Percentiles rank a stretch among this genome's conserved stretches.
These are phyloP conservation scores for Phoxinus dragarum DNA, from an alignment of 2,797 vertebrate genomes.

Conservation along the genomic window DNA sequence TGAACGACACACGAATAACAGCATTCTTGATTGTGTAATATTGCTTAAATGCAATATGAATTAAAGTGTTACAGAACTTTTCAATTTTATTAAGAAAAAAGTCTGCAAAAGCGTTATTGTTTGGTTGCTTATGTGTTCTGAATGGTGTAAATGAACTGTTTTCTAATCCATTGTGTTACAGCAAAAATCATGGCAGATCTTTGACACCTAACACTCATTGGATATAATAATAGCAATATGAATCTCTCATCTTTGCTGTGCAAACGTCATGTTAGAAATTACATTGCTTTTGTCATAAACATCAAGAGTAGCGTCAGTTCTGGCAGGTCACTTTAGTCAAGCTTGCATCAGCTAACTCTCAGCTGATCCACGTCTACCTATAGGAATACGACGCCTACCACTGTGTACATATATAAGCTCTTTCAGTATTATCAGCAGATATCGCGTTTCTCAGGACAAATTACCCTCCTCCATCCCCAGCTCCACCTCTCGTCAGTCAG, in stretches of 20 bases:
- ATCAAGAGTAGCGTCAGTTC: too few species aligned
- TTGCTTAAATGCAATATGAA: not conserved
- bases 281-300: not conserved
- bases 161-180: not conserved
- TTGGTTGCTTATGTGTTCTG: slow-evolving; percentile 2
- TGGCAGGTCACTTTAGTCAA: too few species aligned
- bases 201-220: not conserved
- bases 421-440: too few species aligned
- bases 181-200: not conserved
- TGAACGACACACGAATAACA: not conserved
- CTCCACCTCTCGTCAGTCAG: too few species aligned
- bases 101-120: not conserved
- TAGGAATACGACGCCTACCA: too few species aligned
- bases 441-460: too few species aligned
- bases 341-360: too few species aligned
- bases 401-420: too few species aligned
- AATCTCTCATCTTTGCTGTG: not conserved
- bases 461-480: too few species aligned
- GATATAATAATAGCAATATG: not conserved
- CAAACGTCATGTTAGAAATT: not conserved
- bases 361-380: too few species aligned
- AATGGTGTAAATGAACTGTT: not conserved
- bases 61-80: not conserved
- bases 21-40: not conserved
- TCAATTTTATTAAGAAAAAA: not conserved